phyloP scores from a whole-genome alignment of 2,888 invertebrate genomes.

The Phoronis australis region DNA sequence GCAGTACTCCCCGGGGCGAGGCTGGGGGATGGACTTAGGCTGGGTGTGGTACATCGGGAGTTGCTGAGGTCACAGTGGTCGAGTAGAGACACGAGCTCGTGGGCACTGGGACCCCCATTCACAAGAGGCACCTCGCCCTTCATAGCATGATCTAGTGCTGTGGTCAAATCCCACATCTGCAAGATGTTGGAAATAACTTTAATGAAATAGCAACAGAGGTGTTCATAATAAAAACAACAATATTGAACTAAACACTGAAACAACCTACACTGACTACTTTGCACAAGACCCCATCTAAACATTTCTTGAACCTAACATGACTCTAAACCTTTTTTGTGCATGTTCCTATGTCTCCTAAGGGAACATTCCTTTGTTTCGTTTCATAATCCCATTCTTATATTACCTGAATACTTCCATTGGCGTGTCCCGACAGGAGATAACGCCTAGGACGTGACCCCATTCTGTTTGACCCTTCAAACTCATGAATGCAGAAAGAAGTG shows the following conservation, averaged over 20 bases:
- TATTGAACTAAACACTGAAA: too few relatives aligned
- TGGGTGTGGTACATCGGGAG: slow-evolving; percentile 72
- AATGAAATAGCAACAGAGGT: too few relatives aligned
- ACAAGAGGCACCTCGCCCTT: slow-evolving; percentile 25
- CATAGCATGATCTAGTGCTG: slow-evolving; percentile 71
- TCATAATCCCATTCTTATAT: too few relatives aligned
- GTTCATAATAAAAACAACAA: too few relatives aligned
- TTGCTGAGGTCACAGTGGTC: slow-evolving; percentile 91
- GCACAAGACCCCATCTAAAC: too few relatives aligned
- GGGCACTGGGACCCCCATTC: slow-evolving; percentile 81
- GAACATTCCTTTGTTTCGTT: too few relatives aligned
- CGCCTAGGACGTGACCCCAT: slow-evolving; percentile 84
- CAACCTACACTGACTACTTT: too few relatives aligned
- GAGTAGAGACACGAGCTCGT: slow-evolving; percentile 82
- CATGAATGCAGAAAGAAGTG: slow-evolving; percentile 92
- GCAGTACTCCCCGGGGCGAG: too few relatives aligned
- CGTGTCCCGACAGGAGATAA: slow-evolving; percentile 51
- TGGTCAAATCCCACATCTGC: slow-evolving; percentile 95
- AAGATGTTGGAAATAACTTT: too few relatives aligned
- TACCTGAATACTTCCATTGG: slow-evolving; percentile 47
- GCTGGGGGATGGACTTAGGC: slow-evolving; percentile 71
- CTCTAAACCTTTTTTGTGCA: too few relatives aligned
- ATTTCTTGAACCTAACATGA: too few relatives aligned
- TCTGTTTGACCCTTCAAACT: slow-evolving; percentile 92
- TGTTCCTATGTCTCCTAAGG: too few relatives aligned